These are phyloP conservation scores for Oreochromis mossambicus DNA, from an alignment of 2,797 vertebrate species.

Conservation along the genomic window DNA sequence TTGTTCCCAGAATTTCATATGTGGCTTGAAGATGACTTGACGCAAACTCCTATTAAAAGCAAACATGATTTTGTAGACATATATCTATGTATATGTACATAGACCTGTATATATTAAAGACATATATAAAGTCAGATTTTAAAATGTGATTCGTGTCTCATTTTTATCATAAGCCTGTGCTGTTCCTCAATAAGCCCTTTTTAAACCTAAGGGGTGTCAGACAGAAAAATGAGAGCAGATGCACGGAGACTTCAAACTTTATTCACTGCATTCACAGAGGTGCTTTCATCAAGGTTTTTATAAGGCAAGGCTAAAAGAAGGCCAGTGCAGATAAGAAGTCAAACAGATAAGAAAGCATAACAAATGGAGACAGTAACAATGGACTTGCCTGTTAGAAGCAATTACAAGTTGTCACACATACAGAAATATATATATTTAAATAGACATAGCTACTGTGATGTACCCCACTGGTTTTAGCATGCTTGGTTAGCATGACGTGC, in stretches of 20 bases:
- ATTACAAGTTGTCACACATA: not conserved
- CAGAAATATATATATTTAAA: not conserved
- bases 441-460: not conserved
- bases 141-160: slow-evolving; percentile 45
- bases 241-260: not conserved
- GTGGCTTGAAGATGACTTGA: slow-evolving; percentile 17
- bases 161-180: slow-evolving; percentile 34
- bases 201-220: slow-evolving; percentile 10
- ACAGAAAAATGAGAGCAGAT: slow-evolving; percentile 11
- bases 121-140: slow-evolving; percentile 37
- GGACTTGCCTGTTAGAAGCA: not conserved
- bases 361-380: not conserved
- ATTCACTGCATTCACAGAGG: not conserved
- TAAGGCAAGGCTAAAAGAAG: not conserved
- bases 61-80: not conserved
- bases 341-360: not conserved
- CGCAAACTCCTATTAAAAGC: not conserved
- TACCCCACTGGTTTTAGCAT: not conserved
- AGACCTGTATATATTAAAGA: slow-evolving; percentile 1
- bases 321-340: not conserved
- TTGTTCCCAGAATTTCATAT: slow-evolving; percentile 21
- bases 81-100: not conserved
- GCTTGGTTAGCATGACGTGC: not conserved
- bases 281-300: not conserved
- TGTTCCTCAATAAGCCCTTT: slow-evolving; percentile 7